A percentile compares a stretch with the other conserved stretches of the same genome.
Evolutionary conservation across 2,888 invertebrate genomes (phyloP).

Genomic region (Nipponacmea schrenckii): DNA sequence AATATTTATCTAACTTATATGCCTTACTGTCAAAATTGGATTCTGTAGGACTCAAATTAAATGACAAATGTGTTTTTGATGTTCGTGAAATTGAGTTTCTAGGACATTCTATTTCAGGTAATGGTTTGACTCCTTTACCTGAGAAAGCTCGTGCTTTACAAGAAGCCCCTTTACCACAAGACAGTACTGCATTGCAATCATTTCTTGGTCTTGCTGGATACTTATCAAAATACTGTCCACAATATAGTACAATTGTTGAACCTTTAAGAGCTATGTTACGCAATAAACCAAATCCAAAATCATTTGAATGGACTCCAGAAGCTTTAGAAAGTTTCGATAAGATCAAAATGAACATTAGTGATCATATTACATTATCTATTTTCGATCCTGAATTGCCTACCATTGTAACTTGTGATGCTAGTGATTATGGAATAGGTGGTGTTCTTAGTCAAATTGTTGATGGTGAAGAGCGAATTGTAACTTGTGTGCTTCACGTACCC

Average conservation of each 20-base stretch:
- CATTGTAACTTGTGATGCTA: background rate
- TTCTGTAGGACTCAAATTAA: background rate
- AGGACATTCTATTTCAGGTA: background rate
- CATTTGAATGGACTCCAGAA: background rate
- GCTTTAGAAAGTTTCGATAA: background rate
- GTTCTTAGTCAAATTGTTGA: background rate
- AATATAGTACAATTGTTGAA: background rate
- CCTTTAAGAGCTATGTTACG: background rate
- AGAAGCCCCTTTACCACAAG: background rate
- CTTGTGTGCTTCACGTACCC: background rate
- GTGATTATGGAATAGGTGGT: background rate
- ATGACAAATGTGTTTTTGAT: background rate
- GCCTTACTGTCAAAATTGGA: background rate
- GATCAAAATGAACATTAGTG: background rate
- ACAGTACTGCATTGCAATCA: background rate
- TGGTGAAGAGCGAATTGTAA: background rate
- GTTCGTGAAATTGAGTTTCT: background rate
- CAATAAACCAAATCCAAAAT: background rate
- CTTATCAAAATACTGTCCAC: background rate
- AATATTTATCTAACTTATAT: background rate
- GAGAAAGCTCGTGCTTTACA: background rate
- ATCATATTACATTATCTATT: slow-evolving; percentile 4
- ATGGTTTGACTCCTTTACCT: background rate
- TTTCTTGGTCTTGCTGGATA: background rate
- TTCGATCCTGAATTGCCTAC: slow-evolving; percentile 1